Evolutionary conservation across 2,797 vertebrate genomes (phyloP).

Genomic region (Zalophus californianus): DNA sequence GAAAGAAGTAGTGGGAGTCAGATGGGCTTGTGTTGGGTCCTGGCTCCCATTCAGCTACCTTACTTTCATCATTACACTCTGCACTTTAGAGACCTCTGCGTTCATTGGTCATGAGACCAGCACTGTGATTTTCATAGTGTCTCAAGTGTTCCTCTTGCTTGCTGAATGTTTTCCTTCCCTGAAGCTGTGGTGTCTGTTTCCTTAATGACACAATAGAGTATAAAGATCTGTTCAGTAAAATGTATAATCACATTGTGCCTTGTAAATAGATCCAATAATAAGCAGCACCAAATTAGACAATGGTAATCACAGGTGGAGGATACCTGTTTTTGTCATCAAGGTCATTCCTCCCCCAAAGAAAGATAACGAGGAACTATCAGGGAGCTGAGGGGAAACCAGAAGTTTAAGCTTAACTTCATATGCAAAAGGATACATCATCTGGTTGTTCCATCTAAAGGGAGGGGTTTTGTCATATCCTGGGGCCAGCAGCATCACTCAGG

Average conservation of each 20-base stretch:
- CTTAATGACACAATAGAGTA: background rate
- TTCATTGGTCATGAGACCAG: background rate
- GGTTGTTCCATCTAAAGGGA: background rate
- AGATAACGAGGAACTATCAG: background rate
- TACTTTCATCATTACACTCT: background rate
- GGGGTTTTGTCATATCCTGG: background rate
- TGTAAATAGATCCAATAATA: slow-evolving; percentile 42
- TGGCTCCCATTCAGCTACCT: background rate
- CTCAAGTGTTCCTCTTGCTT: background rate
- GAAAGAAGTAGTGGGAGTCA: background rate
- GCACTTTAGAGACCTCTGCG: background rate
- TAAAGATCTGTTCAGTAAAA: slow-evolving; percentile 38
- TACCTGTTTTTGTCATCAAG: background rate
- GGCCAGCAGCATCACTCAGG: rapidly evolving
- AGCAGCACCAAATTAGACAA: slow-evolving; percentile 49
- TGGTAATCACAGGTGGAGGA: background rate
- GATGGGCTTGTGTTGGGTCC: no score
- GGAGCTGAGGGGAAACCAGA: background rate
- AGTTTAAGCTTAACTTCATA: background rate
- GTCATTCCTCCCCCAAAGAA: background rate
- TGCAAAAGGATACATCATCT: background rate
- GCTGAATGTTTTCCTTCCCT: background rate
- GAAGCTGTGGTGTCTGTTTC: background rate
- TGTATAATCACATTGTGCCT: background rate
- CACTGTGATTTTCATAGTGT: background rate